Percentiles rank a stretch among this genome's conserved stretches.
Evolutionary conservation across 2,113 vertebrate species (phyloP).

Genomic region (Phocoena phocoena): DNA sequence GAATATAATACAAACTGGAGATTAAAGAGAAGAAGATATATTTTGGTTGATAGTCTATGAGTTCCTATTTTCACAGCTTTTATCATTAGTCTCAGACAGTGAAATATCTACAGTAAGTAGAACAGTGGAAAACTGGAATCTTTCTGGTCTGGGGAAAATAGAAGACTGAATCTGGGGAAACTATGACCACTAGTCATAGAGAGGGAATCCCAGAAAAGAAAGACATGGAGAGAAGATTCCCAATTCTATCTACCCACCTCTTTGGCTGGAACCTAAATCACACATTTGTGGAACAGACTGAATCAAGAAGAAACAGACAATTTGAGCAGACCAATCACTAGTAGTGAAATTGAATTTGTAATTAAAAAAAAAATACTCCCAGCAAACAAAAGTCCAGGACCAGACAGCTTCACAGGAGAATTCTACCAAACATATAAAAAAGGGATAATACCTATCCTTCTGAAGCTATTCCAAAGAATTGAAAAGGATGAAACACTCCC

Average conservation of each 20-base stretch:
- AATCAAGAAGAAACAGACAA: not conserved
- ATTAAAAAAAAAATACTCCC: not conserved
- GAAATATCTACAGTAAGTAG: not conserved
- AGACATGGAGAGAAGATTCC: not conserved
- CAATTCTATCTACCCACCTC: not conserved
- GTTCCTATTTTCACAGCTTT: not conserved
- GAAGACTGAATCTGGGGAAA: not conserved
- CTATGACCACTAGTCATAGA: not conserved
- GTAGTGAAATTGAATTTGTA: not conserved
- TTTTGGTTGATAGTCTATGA: not conserved
- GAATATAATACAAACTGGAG: not conserved
- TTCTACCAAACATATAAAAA: not conserved
- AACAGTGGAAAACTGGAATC: not conserved
- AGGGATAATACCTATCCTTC: not conserved
- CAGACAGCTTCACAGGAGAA: not conserved
- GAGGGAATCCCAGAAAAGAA: not conserved
- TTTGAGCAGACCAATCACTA: not conserved
- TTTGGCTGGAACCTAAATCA: not conserved
- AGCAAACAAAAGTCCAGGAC: not conserved
- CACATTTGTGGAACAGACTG: not conserved
- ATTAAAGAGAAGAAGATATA: not conserved
- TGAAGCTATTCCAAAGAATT: not conserved
- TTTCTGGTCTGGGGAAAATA: not conserved
- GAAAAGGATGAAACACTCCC: not conserved
- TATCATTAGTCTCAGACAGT: not conserved